These are phyloP conservation scores for Helicolenus hilgendorfi DNA, from an alignment of 2,797 vertebrate genomes.

Conservation along the genomic window DNA sequence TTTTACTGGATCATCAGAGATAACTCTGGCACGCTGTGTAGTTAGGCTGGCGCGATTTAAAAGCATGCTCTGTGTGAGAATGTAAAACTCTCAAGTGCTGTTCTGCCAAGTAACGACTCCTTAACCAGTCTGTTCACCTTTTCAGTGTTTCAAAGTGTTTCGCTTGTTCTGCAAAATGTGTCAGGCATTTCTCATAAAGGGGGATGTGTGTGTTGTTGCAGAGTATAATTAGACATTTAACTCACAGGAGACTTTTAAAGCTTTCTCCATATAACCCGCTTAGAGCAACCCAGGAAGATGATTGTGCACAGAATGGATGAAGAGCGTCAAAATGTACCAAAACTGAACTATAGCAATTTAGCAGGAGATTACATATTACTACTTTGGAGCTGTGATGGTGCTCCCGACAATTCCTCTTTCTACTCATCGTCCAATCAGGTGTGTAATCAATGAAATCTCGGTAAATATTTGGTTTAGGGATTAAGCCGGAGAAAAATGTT, in stretches of 20 bases:
- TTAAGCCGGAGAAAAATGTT: neutral
- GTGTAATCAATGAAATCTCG: constrained; percentile 31
- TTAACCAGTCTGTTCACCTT: constrained; percentile 45
- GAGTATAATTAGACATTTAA: constrained; percentile 55
- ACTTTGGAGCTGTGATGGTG: neutral
- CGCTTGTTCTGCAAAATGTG: constrained; percentile 28
- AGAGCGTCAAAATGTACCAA: constrained; percentile 9
- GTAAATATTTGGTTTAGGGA: constrained; percentile 9
- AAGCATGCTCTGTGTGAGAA: constrained; percentile 17
- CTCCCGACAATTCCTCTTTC: neutral
- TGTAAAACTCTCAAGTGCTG: constrained; percentile 35
- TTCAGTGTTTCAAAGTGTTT: constrained; percentile 29
- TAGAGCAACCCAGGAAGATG: constrained; percentile 21
- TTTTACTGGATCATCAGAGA: constrained; percentile 19
- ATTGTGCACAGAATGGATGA: constrained; percentile 14
- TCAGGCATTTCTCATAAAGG: constrained; percentile 14
- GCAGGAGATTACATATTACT: constrained; percentile 15
- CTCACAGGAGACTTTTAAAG: constrained; percentile 40
- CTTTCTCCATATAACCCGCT: constrained; percentile 12
- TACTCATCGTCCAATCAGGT: constrained; percentile 11
- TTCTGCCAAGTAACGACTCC: constrained; percentile 27
- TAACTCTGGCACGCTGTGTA: constrained; percentile 25
- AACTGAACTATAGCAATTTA: constrained; percentile 32
- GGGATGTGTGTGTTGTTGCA: neutral
- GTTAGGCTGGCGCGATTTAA: constrained; percentile 30